Evolutionary conservation across 2,888 invertebrate genomes (phyloP), one percentile per base, ranked within the genome.

Genomic region (Ctenicera cuprea): DNA sequence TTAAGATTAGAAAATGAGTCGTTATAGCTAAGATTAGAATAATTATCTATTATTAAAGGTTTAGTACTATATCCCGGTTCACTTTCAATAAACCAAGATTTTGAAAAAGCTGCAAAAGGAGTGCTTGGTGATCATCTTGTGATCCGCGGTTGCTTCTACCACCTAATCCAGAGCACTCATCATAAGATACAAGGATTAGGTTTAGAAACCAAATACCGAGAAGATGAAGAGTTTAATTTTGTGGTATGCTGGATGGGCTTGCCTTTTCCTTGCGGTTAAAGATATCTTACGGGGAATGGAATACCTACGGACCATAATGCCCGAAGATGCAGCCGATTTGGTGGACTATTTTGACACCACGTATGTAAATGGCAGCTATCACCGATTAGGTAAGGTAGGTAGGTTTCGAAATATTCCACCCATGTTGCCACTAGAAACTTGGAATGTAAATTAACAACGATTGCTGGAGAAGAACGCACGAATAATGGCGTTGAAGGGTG

Each of bases 231-330:
- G 2, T 26, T 26, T 26, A 26, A 54, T 54, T 54, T 22, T 54
- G 54, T 54, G 54, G 22, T 54, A 54, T 26, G 54, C 41, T 41
- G n/a, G 41, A 41, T 41, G 41, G 41, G 41, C 41, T 41, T 41
- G 41, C 41, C n/a, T n/a, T 41, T 41, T 20, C 26, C 54, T 54
- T 26, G 3, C n/a, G 2, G 54, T 54, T 26, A 11, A 20, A 54
- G n/a, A 54, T 26, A 22, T 54, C 54, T 18, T 54, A 26, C 26
- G n/a, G 22, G 54, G 26, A 54, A 54, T 54, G 26, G 26, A 54
- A 9, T 54, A 54, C 12, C 26, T 54, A 54, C 12, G 4, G 26
- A 22, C 54, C 20, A 54, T 54, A 54, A 26, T 54, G 54, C 26
- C 20, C n/a, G n/a, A n/a, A n/a, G n/a, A n/a, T n/a, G n/a, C n/a